Conservation (phyloP, 2,888 invertebrate genomes). For the Mythimna loreyi region DNA sequence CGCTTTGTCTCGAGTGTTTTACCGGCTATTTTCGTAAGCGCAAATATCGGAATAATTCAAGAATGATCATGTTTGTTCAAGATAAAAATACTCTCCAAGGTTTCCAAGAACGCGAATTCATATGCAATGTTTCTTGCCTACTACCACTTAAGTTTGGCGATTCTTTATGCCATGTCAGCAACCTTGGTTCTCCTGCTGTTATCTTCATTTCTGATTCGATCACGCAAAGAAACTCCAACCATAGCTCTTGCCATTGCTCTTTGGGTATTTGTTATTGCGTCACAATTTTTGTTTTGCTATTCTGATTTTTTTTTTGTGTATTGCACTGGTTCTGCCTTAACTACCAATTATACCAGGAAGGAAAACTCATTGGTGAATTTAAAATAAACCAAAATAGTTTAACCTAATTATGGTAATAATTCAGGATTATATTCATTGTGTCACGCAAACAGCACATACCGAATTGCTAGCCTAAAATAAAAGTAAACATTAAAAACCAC, state of each 20-base stretch:
- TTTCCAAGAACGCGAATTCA: constrained; percentile 18
- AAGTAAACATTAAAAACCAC: constrained; percentile 28
- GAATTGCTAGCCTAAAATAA: constrained; percentile 8
- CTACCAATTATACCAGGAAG: not conserved
- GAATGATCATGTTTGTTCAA: not conserved
- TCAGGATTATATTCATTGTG: constrained; percentile 24
- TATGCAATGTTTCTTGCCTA: too few relatives aligned
- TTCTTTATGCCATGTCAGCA: too few relatives aligned
- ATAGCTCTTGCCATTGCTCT: too few relatives aligned
- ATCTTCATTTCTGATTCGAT: too few relatives aligned
- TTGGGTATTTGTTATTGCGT: too few relatives aligned
- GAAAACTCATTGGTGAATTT: not conserved
- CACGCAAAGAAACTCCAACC: too few relatives aligned
- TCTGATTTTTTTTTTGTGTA: too few relatives aligned
- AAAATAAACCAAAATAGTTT: constrained; percentile 28
- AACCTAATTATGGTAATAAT: not conserved
- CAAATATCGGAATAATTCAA: not conserved
- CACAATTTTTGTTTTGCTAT: too few relatives aligned
- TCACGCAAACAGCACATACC: constrained; percentile 39
- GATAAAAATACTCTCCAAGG: constrained; percentile 6
- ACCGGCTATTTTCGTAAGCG: not conserved
- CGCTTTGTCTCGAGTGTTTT: not conserved
- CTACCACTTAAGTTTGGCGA: too few relatives aligned
- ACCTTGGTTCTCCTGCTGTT: too few relatives aligned
- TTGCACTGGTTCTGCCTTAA: not conserved